Conservation (phyloP, 1,140 invertebrate species). For the Philopotamus ludificatus region DNA sequence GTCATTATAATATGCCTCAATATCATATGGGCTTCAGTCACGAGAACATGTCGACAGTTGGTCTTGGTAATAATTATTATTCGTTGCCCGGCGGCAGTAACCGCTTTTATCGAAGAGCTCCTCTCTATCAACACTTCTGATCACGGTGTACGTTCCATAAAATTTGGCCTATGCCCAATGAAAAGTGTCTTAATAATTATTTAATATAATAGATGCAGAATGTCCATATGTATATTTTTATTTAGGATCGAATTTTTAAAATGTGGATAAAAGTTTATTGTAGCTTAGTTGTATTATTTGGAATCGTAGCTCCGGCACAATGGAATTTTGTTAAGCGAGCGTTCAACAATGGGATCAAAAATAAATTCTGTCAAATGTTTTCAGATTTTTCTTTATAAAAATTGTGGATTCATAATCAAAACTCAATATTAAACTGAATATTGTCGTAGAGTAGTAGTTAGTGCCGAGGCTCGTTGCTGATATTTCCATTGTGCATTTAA, state of each 20-base stretch:
- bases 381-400: too few species aligned
- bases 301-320: too few species aligned
- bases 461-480: too few species aligned
- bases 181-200: conserved; percentile 34
- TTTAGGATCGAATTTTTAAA: conserved; percentile 21
- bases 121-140: conserved; percentile 39
- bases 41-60: conserved; percentile 33
- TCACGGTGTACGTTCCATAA: conserved; percentile 18
- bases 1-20: conserved; percentile 18
- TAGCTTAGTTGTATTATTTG: too few species aligned
- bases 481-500: too few species aligned
- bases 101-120: conserved; percentile 27
- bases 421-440: too few species aligned
- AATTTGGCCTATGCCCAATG: conserved; percentile 17
- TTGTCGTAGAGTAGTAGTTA: too few species aligned
- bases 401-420: too few species aligned
- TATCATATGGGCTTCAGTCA: conserved; percentile 33
- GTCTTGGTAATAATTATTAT: conserved; percentile 27
- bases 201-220: conserved; percentile 19
- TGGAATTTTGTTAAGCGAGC: too few species aligned
- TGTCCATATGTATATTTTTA: conserved; percentile 18
- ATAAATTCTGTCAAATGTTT: too few species aligned
- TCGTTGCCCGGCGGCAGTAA: conserved; percentile 22
- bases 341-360: too few species aligned
- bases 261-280: too few species aligned